phyloP scores from a whole-genome alignment of 2,888 invertebrate species.

The Tanytarsus gracilentus region DNA sequence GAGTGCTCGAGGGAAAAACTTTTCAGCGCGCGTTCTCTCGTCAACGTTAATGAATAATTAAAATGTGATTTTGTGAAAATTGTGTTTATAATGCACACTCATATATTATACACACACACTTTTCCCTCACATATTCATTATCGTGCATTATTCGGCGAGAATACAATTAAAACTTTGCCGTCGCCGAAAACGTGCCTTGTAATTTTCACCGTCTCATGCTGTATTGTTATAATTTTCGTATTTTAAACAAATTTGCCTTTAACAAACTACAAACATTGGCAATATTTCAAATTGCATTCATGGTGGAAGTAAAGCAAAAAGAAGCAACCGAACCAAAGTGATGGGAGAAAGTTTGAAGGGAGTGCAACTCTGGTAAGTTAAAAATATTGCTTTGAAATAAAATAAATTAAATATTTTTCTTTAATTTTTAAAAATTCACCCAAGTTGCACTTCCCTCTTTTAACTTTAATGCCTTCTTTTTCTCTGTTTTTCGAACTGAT shows the following conservation, averaged over 20 bases:
- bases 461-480: background rate
- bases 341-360: too few species aligned
- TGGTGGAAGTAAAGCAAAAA: too few species aligned
- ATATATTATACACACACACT: too few species aligned
- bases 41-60: constrained; percentile 17
- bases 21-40: background rate
- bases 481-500: too few species aligned
- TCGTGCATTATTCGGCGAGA: background rate
- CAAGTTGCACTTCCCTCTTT: background rate
- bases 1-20: background rate
- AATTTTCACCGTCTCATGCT: background rate
- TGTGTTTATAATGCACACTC: background rate
- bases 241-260: background rate
- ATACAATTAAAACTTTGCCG: constrained; percentile 7
- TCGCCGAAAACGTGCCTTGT: background rate
- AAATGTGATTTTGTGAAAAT: constrained; percentile 11
- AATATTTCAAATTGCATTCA: constrained; percentile 6
- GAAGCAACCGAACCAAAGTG: too few species aligned
- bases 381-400: too few species aligned
- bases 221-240: background rate
- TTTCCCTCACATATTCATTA: constrained; percentile 12
- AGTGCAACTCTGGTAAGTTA: too few species aligned
- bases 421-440: too few species aligned
- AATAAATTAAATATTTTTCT: too few species aligned
- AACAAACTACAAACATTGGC: background rate